Conservation (phyloP, 2,797 vertebrate genomes). For the Sphaeramia orbicularis region DNA sequence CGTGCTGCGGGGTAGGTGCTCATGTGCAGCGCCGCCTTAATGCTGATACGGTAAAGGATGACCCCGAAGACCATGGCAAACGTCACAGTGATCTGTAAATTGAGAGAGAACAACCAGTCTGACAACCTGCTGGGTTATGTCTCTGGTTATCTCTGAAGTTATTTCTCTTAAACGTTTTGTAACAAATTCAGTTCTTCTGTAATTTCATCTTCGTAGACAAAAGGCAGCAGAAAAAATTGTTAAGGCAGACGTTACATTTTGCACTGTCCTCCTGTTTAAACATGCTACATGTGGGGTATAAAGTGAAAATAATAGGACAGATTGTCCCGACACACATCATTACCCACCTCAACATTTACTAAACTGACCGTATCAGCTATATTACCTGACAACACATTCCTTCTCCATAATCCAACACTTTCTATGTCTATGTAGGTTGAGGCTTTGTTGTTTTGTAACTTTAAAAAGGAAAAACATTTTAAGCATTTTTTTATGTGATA, state of each 20-base stretch:
- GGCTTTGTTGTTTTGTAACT: too few species aligned
- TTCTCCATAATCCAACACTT: neutral
- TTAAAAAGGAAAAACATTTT: too few species aligned
- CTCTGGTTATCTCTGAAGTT: too few species aligned
- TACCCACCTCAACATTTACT: neutral
- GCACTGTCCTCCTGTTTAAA: neutral
- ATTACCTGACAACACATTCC: neutral
- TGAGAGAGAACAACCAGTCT: neutral
- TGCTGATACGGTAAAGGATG: conserved; percentile 96
- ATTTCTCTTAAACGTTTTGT: neutral
- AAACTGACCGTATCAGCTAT: neutral
- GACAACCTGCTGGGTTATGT: neutral
- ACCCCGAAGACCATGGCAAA: conserved; percentile 95
- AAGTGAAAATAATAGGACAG: neutral
- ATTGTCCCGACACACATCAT: neutral
- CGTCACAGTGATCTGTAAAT: conserved; percentile 88
- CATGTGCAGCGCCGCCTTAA: conserved; percentile 91
- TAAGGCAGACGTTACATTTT: too few species aligned
- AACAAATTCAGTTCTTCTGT: too few species aligned
- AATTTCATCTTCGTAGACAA: too few species aligned
- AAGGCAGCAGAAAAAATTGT: too few species aligned
- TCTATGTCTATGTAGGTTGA: too few species aligned
- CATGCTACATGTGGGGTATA: neutral
- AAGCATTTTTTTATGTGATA: too few species aligned
- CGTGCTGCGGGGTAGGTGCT: conserved; percentile 87